phyloP scores from a whole-genome alignment of 2,888 invertebrate genomes.

The Pseudococcus viburni region DNA sequence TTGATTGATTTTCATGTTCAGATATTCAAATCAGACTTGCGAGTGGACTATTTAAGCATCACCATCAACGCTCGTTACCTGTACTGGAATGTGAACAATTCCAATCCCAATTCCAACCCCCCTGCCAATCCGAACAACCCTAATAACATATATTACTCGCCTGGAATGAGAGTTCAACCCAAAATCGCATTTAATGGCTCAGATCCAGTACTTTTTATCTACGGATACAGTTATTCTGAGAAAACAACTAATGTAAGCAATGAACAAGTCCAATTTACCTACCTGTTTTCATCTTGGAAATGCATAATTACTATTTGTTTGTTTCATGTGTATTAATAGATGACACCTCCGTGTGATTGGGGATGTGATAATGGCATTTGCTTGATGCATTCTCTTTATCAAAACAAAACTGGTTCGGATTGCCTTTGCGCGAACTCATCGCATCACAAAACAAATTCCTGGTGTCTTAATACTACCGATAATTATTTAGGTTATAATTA shows the following conservation, averaged over 20 bases:
- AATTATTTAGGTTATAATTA: neutral
- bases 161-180: neutral
- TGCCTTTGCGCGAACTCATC: neutral
- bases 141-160: neutral
- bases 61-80: neutral
- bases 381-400: slow-evolving; percentile 3
- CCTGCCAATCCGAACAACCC: neutral
- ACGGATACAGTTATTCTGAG: slow-evolving; percentile 42
- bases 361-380: slow-evolving; percentile 21
- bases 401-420: neutral
- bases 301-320: neutral
- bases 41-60: neutral
- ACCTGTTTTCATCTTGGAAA: neutral
- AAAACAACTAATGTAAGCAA: slow-evolving; percentile 9
- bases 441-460: neutral
- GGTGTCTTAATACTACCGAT: neutral
- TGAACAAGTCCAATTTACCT: neutral
- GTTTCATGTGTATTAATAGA: neutral
- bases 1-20: neutral
- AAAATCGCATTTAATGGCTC: neutral
- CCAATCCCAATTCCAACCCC: neutral
- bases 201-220: neutral
- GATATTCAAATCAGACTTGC: slow-evolving; percentile 33
- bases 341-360: slow-evolving; percentile 8
- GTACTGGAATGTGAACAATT: neutral